A percentile compares a stretch with the other conserved stretches of the same genome.
Conservation (phyloP, 2,888 invertebrate species). For the Platycheirus rosarum region DNA sequence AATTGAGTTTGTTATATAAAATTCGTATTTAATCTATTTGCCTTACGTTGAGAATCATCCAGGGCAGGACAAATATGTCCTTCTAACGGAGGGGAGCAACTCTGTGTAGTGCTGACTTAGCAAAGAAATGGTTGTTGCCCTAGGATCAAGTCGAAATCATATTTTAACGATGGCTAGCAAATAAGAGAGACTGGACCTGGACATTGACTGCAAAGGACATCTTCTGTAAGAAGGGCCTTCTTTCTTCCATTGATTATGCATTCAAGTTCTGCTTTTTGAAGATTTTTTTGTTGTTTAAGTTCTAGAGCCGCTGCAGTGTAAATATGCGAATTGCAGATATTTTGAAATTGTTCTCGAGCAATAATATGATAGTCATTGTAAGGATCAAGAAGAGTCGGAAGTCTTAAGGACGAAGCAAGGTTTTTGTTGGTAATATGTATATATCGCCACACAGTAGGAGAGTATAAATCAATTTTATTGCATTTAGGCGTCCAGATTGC, state of each 20-base stretch:
- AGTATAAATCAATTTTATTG: conserved; percentile 13
- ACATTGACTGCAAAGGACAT: not conserved
- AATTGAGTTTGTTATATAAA: conserved; percentile 65
- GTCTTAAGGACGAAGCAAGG: not conserved
- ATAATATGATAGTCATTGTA: conserved; percentile 36
- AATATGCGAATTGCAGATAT: conserved; percentile 35
- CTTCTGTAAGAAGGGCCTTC: not conserved
- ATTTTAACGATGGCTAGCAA: conserved; percentile 54
- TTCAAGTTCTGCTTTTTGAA: conserved; percentile 38
- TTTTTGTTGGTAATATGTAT: not conserved
- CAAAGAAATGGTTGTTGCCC: conserved; percentile 46
- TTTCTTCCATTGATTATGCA: conserved; percentile 42
- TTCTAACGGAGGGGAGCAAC: not conserved
- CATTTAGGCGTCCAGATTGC: no score
- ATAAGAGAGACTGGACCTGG: conserved; percentile 5
- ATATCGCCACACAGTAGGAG: not conserved
- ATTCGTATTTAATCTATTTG: conserved; percentile 65
- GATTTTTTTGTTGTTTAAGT: conserved; percentile 21
- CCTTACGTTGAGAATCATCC: conserved; percentile 13
- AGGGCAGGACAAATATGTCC: conserved; percentile 33
- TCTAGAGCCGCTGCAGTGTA: conserved; percentile 49
- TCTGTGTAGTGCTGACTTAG: conserved; percentile 25
- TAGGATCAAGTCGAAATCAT: conserved; percentile 65
- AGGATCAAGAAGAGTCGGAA: conserved; percentile 8
- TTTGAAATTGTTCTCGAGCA: conserved; percentile 30